These are phyloP conservation scores for Gnathonemus longibarbis DNA, from an alignment of 2,113 vertebrate species.

Conservation along the genomic window DNA sequence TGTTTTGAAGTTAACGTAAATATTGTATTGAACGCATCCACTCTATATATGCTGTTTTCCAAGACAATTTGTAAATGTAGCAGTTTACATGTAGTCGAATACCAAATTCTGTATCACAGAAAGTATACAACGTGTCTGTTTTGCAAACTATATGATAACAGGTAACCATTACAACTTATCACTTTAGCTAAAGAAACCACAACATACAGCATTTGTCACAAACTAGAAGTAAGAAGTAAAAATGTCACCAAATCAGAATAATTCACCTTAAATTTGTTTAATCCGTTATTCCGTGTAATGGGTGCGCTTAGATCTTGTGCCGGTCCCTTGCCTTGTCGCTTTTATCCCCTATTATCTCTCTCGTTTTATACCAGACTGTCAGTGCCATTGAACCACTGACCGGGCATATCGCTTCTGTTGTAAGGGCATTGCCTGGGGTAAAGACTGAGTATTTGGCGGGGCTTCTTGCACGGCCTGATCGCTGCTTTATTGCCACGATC, in stretches of 20 bases:
- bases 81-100: not conserved
- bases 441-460: slow-evolving; percentile 17
- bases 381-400: not conserved
- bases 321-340: not conserved
- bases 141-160: not conserved
- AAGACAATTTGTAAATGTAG: not conserved
- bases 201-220: not conserved
- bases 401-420: not conserved
- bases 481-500: not conserved
- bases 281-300: not conserved
- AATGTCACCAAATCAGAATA: not conserved
- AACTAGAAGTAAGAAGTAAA: not conserved
- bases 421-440: slow-evolving; percentile 16
- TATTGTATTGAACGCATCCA: not conserved
- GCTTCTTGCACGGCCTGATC: not conserved
- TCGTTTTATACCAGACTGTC: not conserved
- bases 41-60: not conserved
- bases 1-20: not conserved
- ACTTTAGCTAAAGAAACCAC: not conserved
- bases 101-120: not conserved
- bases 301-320: not conserved
- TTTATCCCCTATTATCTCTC: not conserved
- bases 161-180: not conserved
- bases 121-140: not conserved
- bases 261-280: not conserved